Percentiles rank a stretch among this genome's conserved stretches.
phyloP scores from a whole-genome alignment of 2,797 vertebrate genomes.

The Lemur catta region DNA sequence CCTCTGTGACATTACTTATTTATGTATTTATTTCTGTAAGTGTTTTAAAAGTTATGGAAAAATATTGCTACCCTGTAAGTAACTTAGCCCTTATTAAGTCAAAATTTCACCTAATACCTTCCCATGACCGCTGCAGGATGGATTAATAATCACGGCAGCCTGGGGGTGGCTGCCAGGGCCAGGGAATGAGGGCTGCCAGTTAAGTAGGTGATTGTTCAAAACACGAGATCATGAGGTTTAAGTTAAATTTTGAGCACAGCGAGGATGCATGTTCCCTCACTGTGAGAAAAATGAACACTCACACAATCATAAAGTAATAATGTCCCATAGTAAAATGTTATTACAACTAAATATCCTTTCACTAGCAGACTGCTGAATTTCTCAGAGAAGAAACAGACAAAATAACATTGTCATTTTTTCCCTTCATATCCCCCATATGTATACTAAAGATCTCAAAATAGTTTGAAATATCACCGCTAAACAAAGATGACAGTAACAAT shows the following conservation, averaged over 20 bases:
- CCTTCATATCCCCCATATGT: neutral
- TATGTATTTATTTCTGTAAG: too few relatives aligned
- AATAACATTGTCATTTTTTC: neutral
- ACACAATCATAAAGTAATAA: neutral
- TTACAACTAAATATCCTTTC: neutral
- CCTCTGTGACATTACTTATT: neutral
- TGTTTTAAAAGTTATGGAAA: neutral
- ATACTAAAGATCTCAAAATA: neutral
- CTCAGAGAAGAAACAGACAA: neutral
- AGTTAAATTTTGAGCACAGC: neutral
- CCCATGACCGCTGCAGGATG: fast-evolving
- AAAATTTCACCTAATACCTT: neutral
- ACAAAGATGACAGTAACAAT: fast-evolving
- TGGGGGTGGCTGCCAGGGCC: fast-evolving
- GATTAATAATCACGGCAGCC: fast-evolving
- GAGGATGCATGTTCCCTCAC: neutral
- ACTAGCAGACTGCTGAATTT: neutral
- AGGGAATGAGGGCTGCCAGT: neutral
- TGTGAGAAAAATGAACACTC: neutral
- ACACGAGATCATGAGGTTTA: neutral
- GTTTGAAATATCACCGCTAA: neutral
- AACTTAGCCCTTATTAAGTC: too few relatives aligned
- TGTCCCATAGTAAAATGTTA: neutral
- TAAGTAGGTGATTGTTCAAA: neutral
- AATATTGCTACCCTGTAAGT: fast-evolving